A percentile compares a stretch with the other conserved stretches of the same genome.
Evolutionary conservation across 2,113 vertebrate species (phyloP).

Genomic region (Chiloscyllium plagiosum): DNA sequence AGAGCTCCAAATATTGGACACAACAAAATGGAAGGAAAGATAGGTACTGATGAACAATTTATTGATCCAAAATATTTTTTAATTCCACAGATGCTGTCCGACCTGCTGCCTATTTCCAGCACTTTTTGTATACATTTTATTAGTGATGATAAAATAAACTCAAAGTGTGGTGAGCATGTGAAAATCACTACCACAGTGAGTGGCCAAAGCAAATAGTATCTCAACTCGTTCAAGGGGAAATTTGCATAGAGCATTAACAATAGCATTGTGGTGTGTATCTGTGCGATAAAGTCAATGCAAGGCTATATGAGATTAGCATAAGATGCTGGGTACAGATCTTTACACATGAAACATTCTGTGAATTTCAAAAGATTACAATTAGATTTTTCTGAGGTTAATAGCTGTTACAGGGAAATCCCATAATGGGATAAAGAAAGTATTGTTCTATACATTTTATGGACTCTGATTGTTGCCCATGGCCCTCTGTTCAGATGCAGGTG

Average conservation of each 20-base stretch:
- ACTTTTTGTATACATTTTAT: neutral
- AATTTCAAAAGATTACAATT: neutral
- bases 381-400: neutral
- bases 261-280: neutral
- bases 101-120: neutral
- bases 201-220: neutral
- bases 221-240: neutral
- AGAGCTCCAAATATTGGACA: neutral
- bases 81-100: neutral
- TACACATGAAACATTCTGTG: neutral
- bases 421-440: neutral
- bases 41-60: neutral
- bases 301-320: neutral
- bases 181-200: neutral
- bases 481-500: neutral
- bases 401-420: neutral
- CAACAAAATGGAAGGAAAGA: neutral
- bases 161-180: neutral
- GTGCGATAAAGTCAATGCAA: neutral
- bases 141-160: neutral
- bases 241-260: neutral
- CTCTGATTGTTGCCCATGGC: neutral
- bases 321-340: neutral
- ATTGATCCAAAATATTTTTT: neutral
- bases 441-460: neutral